Percentiles rank a stretch among this genome's conserved stretches.
Conservation (phyloP, 2,113 vertebrate genomes). For the Garra rufa region DNA sequence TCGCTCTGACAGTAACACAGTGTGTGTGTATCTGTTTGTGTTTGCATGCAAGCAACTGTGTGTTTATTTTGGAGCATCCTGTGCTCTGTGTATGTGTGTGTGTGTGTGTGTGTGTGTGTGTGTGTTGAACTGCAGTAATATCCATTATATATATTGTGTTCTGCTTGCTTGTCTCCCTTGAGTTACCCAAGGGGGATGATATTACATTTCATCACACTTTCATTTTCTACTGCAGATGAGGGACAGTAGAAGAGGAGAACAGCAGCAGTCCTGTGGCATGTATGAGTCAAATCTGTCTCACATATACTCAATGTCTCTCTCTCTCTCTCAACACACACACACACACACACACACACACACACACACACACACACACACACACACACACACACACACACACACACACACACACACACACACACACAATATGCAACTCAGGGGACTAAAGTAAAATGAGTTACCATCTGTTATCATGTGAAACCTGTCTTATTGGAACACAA, state of each 20-base stretch:
- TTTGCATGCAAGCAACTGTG: slow-evolving; percentile 36
- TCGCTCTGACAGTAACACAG: slow-evolving; percentile 68
- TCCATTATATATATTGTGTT: slow-evolving; percentile 99
- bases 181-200: slow-evolving; percentile 97
- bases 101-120: slow-evolving; percentile 39
- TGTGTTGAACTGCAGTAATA: slow-evolving; percentile 88
- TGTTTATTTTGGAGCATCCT: slow-evolving; percentile 49
- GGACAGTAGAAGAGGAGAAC: slow-evolving; percentile 95
- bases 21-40: slow-evolving; percentile 35
- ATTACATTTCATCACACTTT: slow-evolving; percentile 99
- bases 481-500: slow-evolving; percentile 87
- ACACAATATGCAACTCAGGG: slow-evolving; percentile 70
- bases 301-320: slow-evolving; percentile 86
- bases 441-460: slow-evolving; percentile 89
- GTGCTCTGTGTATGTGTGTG: slow-evolving; percentile 34
- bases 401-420: slow-evolving; percentile 18
- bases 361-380: slow-evolving; percentile 33
- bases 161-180: slow-evolving; percentile 95
- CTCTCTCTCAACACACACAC: slow-evolving; percentile 19
- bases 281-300: slow-evolving; percentile 98
- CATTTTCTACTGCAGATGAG: slow-evolving; percentile 98
- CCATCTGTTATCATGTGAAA: slow-evolving; percentile 93
- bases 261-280: slow-evolving; percentile 96
- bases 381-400: slow-evolving; percentile 26
- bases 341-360: slow-evolving; percentile 17